These are phyloP conservation scores for Hemiscyllium ocellatum DNA, from an alignment of 2,113 vertebrate genomes.

Conservation along the genomic window DNA sequence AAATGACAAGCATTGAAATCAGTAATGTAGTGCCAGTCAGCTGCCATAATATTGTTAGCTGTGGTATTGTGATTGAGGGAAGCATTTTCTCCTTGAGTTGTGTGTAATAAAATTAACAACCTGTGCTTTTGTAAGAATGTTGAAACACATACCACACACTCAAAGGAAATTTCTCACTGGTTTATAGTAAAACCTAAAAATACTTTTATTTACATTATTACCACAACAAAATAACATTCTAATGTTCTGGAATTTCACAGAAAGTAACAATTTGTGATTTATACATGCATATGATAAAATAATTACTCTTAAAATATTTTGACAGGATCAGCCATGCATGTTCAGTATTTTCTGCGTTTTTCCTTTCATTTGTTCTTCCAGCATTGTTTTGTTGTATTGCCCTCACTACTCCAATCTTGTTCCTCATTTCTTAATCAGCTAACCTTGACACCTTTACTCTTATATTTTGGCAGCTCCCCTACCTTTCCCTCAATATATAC, in stretches of 20 bases:
- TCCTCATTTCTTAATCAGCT: neutral
- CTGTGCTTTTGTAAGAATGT: neutral
- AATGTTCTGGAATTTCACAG: neutral
- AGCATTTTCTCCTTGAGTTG: neutral
- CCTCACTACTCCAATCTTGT: neutral
- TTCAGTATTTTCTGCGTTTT: neutral
- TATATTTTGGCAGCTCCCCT: neutral
- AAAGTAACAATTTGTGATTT: neutral
- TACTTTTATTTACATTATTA: neutral
- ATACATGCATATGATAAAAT: neutral
- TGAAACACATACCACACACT: no score
- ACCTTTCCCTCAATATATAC: neutral
- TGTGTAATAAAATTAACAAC: neutral
- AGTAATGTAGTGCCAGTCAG: neutral
- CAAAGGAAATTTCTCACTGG: neutral
- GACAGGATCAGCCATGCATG: neutral
- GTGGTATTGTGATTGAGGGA: neutral
- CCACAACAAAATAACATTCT: neutral
- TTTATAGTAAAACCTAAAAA: conserved; percentile 18
- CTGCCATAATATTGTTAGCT: neutral
- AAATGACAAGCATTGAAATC: neutral
- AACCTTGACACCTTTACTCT: neutral
- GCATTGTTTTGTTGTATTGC: neutral
- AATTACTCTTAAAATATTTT: neutral
- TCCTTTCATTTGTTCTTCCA: neutral